Conservation (phyloP, 1,140 invertebrate species). For the Vanessa atalanta region DNA sequence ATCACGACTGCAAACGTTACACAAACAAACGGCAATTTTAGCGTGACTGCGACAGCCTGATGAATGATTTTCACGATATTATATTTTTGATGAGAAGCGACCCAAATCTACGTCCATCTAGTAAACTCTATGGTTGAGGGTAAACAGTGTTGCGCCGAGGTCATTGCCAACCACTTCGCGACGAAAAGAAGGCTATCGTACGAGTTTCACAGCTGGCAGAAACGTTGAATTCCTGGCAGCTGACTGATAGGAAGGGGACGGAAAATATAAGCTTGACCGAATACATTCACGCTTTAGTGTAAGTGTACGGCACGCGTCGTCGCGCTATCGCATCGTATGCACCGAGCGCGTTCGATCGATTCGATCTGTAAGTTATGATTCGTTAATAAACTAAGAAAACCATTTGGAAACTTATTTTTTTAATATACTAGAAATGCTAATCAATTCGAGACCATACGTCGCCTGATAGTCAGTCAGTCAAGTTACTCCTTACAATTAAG, state of each 20-base stretch:
- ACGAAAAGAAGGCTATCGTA: constrained; percentile 45
- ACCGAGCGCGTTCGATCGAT: neutral
- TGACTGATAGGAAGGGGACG: constrained; percentile 35
- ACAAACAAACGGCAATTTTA: constrained; percentile 11
- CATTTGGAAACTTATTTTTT: neutral
- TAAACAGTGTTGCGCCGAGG: constrained; percentile 43
- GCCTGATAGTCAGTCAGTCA: too few species aligned
- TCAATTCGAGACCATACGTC: too few species aligned
- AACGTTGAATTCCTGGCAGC: constrained; percentile 33
- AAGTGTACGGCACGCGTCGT: constrained; percentile 8
- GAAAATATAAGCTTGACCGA: constrained; percentile 28
- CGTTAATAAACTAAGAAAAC: neutral
- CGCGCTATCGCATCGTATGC: neutral
- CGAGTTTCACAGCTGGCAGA: constrained; percentile 37
- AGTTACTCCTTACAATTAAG: too few species aligned
- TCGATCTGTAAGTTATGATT: neutral
- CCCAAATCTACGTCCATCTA: constrained; percentile 16
- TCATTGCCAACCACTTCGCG: constrained; percentile 46
- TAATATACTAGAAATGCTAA: too few species aligned
- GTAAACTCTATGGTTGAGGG: constrained; percentile 38
- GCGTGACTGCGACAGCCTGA: constrained; percentile 4
- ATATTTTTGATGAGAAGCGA: neutral
- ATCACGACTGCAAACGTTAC: constrained; percentile 9
- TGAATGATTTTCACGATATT: neutral
- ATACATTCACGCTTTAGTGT: constrained; percentile 23